Base-by-base conservation (phyloP, 2,113 vertebrate genomes). In the Hucho hucho region DNA sequence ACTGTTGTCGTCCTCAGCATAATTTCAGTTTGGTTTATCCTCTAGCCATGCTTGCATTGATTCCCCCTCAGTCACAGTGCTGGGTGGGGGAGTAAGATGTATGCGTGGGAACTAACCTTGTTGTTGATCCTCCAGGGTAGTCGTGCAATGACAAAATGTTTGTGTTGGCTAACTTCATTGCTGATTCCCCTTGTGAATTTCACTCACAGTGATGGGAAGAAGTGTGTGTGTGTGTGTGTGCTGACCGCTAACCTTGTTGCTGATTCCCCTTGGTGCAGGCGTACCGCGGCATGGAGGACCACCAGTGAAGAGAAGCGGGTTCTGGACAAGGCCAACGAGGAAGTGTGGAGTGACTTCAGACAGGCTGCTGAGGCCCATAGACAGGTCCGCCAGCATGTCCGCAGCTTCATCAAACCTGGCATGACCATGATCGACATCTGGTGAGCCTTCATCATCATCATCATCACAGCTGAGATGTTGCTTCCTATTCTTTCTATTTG, bases 401-500 rank as follows among this genome's bases (percentile, higher is more conserved):
- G 93, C 92, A 95, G 97, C 90, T 99, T 95, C 94, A 93, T 99
- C 86, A 97, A 97, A 88, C 98, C 98, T 64, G 98, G 98, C 76
- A 90, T 99, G 95, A 97, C 96, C 84, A 99, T 99, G 98, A 99
- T 98, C 78, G 97, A 99, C 88, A 99, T 99, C 90, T 99, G 98
- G 98, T 99, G 91, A 96, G 94, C 20, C 76, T 80, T 77, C 28
- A 7, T 26, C 53, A 14, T 76, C 47, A 13, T 24, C 47, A 12
- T 25, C 46, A 61, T n/a, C n/a, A n/a, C 37, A 16, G 13, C 61
- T 4, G 20, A 47, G 14, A 28, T 64, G 4, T 1, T 65, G 3
- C 25, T 22, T 12, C 2, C 1, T 16, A 22, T 14, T 24, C 5
- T 49, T 18, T 70, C 37, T 24, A 4, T 4, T 13, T 46, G 20